Conservation (phyloP, 2,888 invertebrate genomes). For the Drosophila eohydei region DNA sequence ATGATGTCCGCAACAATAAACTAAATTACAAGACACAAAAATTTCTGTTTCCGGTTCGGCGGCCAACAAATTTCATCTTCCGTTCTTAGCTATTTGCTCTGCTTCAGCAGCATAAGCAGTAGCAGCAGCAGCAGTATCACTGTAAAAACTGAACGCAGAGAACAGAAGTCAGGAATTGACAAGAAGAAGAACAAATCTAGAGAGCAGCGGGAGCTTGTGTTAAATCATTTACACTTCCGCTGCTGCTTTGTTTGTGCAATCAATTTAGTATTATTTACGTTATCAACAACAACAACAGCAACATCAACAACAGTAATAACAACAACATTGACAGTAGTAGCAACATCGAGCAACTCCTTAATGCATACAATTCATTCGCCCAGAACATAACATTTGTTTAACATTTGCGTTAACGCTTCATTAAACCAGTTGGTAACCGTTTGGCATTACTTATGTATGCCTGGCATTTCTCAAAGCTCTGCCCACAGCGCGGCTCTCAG, state of each 20-base stretch:
- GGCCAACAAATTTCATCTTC: slow-evolving; percentile 47
- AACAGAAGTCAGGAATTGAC: slow-evolving; percentile 17
- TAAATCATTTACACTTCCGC: slow-evolving; percentile 81
- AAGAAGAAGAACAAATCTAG: slow-evolving; percentile 19
- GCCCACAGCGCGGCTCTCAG: not conserved
- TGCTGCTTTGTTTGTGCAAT: slow-evolving; percentile 79
- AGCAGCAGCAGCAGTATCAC: not conserved
- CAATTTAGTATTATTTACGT: slow-evolving; percentile 81
- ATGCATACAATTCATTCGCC: slow-evolving; percentile 72
- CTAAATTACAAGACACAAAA: slow-evolving; percentile 67
- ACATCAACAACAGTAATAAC: slow-evolving; percentile 30
- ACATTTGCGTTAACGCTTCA: slow-evolving; percentile 80
- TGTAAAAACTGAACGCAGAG: slow-evolving; percentile 24
- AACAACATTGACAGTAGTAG: slow-evolving; percentile 10
- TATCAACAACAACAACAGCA: slow-evolving; percentile 58
- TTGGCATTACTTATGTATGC: slow-evolving; percentile 60
- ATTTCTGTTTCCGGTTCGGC: slow-evolving; percentile 67
- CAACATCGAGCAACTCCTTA: slow-evolving; percentile 37
- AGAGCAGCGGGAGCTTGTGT: slow-evolving; percentile 62
- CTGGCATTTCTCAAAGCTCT: slow-evolving; percentile 64
- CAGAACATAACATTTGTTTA: slow-evolving; percentile 83
- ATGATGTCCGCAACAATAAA: slow-evolving; percentile 61
- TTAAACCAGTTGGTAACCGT: slow-evolving; percentile 59
- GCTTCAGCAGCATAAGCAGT: slow-evolving; percentile 15
- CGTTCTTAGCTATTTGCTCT: slow-evolving; percentile 38